phyloP scores from a whole-genome alignment of 1,140 invertebrate genomes.

The Neotoxoptera formosana region DNA sequence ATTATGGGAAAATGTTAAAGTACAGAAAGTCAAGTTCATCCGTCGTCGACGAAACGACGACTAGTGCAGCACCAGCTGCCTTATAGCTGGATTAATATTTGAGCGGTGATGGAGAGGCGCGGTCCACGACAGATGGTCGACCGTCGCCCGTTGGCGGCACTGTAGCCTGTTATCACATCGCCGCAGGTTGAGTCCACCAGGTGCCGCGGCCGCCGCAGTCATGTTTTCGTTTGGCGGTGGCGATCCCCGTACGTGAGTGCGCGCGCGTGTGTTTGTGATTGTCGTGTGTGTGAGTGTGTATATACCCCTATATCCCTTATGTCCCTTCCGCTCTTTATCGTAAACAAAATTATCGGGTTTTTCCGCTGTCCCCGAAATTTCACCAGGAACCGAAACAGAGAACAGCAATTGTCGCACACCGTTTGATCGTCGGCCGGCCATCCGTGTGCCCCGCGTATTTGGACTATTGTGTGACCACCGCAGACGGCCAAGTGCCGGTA shows the following conservation, averaged over 20 bases:
- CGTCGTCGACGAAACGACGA: background rate
- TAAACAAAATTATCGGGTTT: conserved; percentile 56
- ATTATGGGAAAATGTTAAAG: background rate
- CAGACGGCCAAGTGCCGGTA: background rate
- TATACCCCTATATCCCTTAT: conserved; percentile 34
- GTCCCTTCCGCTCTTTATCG: conserved; percentile 55
- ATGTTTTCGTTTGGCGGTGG: conserved; percentile 32
- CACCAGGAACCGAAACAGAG: background rate
- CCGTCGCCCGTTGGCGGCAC: background rate
- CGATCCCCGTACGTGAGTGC: background rate
- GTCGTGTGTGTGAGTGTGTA: conserved; percentile 5
- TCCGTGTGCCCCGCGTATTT: background rate
- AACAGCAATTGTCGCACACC: background rate
- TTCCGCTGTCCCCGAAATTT: background rate
- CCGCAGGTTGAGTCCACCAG: background rate
- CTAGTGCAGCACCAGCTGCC: no score
- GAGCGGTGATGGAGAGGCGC: background rate
- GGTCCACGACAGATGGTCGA: no score
- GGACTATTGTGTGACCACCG: background rate
- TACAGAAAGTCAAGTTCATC: background rate
- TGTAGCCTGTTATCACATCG: background rate
- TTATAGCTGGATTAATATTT: background rate
- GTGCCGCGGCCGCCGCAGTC: conserved; percentile 18
- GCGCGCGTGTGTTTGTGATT: background rate
- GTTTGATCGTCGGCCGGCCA: background rate